These are phyloP conservation scores for Drosophila nigrodunni DNA, from an alignment of 1,140 invertebrate genomes.

Conservation along the genomic window DNA sequence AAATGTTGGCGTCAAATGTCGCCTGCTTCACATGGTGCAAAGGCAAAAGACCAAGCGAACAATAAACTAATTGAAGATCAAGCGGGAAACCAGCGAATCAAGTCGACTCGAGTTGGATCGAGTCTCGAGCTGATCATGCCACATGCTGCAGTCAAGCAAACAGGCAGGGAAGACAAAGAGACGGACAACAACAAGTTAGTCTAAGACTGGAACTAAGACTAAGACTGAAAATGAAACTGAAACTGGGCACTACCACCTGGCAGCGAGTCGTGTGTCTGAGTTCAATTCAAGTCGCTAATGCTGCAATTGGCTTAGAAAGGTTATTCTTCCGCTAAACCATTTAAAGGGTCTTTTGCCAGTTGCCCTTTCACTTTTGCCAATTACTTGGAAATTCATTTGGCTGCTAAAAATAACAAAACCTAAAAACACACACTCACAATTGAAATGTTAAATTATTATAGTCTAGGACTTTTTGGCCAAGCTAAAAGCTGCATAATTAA, in stretches of 20 bases:
- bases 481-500: slow-evolving; percentile 60
- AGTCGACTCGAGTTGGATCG: slow-evolving; percentile 9
- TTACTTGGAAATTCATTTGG: slow-evolving; percentile 71
- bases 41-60: slow-evolving; percentile 59
- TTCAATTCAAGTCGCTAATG: slow-evolving; percentile 56
- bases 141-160: slow-evolving; percentile 55
- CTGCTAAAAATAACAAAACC: background rate
- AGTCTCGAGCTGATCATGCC: slow-evolving; percentile 62
- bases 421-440: slow-evolving; percentile 48
- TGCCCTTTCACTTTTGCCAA: slow-evolving; percentile 80
- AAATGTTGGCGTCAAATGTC: slow-evolving; percentile 75
- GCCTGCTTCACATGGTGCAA: slow-evolving; percentile 79
- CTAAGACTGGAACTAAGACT: slow-evolving; percentile 5
- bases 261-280: slow-evolving; percentile 63
- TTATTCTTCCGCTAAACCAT: slow-evolving; percentile 81
- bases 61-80: slow-evolving; percentile 81
- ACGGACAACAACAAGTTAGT: slow-evolving; percentile 20
- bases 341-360: slow-evolving; percentile 61
- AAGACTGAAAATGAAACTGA: background rate
- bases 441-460: slow-evolving; percentile 80
- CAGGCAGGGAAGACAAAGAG: slow-evolving; percentile 4
- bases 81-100: slow-evolving; percentile 32
- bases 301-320: slow-evolving; percentile 74
- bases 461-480: slow-evolving; percentile 37
- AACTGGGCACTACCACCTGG: slow-evolving; percentile 62